Evolutionary conservation across 2,797 vertebrate genomes (phyloP), one percentile per base, ranked within the genome.

Genomic region (Pangasius larnaudii): DNA sequence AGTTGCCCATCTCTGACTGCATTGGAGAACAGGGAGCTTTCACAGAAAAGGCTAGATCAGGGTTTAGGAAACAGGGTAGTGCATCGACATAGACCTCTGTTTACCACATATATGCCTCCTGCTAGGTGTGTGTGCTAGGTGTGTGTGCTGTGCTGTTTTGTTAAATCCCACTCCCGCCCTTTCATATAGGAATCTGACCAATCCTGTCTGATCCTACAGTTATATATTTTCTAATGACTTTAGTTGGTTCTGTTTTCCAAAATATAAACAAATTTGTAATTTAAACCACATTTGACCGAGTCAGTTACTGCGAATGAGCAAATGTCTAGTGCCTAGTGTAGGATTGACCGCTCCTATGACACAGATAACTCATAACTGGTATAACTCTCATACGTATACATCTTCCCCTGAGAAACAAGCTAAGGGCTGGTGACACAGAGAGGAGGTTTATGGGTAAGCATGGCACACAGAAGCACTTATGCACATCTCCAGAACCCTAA

Each of bases 21-120:
- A 92, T 95, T 92, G 87, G 90, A 92, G 94, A 96, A 93, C 95
- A 96, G 93, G 94, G 93, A 93, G 91, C 94, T 94, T 95, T 95
- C 93, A 96, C 93, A 95, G 92, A 87, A 36, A 59, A 18, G 63
- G 33, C 6, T 13, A 39, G 75, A 67, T 78, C 63, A n/a, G n/a
- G 77, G 75, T 61, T 56, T 59, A 33, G 24, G 56, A 74, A 75
- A 27, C 30, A 30, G 77, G 24, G 14, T 36, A 71, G 63, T 67
- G 10, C 33, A 39, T 56, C 7, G 24, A 69, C 51, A 8, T 39
- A 9, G 16, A 27, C 1, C 36, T 75, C 59, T 78, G 59, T 78
- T 78, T 78, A 65, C 58, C 74, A 78, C 39, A 63, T 46, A 65
- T 51, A 39, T 33, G 11, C 51, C 13, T 59, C 9, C 13, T 22